phyloP scores from a whole-genome alignment of 1,140 invertebrate species.

The Scaptomyza montana region DNA sequence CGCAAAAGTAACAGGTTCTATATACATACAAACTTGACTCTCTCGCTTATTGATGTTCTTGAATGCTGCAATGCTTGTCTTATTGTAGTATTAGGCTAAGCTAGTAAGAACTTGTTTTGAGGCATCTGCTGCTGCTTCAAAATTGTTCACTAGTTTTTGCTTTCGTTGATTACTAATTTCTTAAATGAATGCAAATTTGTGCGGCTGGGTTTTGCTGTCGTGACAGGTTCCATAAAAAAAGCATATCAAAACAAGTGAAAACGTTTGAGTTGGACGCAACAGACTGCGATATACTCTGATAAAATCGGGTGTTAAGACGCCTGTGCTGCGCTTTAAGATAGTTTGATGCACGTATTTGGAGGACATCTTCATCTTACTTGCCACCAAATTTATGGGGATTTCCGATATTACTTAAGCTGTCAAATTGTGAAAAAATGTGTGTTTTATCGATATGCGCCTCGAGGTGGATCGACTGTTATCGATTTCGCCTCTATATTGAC shows the following conservation, averaged over 20 bases:
- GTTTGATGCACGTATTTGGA: too few species aligned
- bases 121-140: conserved; percentile 27
- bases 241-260: neutral
- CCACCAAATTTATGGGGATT: too few species aligned
- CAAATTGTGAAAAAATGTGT: too few species aligned
- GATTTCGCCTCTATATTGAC: too few species aligned
- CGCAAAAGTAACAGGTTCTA: conserved; percentile 74
- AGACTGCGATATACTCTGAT: too few species aligned
- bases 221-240: conserved; percentile 64
- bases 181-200: conserved; percentile 73
- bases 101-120: conserved; percentile 56
- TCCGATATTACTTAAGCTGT: too few species aligned
- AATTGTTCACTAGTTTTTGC: conserved; percentile 64
- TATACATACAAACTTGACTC: neutral
- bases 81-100: neutral
- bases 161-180: conserved; percentile 64
- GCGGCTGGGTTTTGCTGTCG: conserved; percentile 32
- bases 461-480: too few species aligned
- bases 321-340: too few species aligned
- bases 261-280: too few species aligned
- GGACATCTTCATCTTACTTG: too few species aligned
- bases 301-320: too few species aligned
- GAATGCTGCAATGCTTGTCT: neutral
- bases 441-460: too few species aligned
- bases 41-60: conserved; percentile 19